phyloP scores from a whole-genome alignment of 2,113 vertebrate species.

The Gadus chalcogrammus region DNA sequence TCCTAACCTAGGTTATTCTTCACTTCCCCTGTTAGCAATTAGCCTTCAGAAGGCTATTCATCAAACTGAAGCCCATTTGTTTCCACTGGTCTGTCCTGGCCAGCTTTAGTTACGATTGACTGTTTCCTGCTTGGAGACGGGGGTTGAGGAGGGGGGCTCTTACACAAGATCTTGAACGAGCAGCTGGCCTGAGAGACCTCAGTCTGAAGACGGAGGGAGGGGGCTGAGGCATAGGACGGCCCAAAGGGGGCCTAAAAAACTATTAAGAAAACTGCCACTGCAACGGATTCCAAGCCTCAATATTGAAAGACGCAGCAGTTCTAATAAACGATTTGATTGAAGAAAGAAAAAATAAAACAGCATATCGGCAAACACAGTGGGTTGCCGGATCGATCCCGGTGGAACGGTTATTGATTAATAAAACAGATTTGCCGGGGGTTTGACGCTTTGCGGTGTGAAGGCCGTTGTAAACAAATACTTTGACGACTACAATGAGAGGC shows the following conservation, averaged over 20 bases:
- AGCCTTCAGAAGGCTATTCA: slow-evolving; percentile 63
- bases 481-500: no score
- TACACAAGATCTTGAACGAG: slow-evolving; percentile 29
- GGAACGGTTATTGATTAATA: slow-evolving; percentile 45
- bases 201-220: slow-evolving; percentile 24
- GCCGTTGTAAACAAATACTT: slow-evolving; percentile 53
- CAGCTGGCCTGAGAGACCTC: slow-evolving; percentile 27
- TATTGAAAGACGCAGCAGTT: slow-evolving; percentile 18
- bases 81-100: slow-evolving; percentile 47
- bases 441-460: slow-evolving; percentile 28
- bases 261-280: slow-evolving; percentile 35
- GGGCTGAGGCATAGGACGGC: slow-evolving; percentile 4
- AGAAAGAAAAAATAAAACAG: slow-evolving; percentile 27
- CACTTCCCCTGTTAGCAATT: slow-evolving; percentile 68
- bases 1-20: slow-evolving; percentile 51
- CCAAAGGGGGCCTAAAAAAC: slow-evolving; percentile 19
- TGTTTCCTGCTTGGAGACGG: slow-evolving; percentile 58
- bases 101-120: slow-evolving; percentile 65
- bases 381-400: background rate
- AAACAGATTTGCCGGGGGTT: slow-evolving; percentile 23
- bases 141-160: slow-evolving; percentile 16
- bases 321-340: slow-evolving; percentile 6
- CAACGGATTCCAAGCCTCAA: slow-evolving; percentile 4
- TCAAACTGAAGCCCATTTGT: slow-evolving; percentile 59
- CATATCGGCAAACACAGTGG: slow-evolving; percentile 1